phyloP scores from a whole-genome alignment of 2,113 vertebrate genomes.

The Jaculus jaculus region DNA sequence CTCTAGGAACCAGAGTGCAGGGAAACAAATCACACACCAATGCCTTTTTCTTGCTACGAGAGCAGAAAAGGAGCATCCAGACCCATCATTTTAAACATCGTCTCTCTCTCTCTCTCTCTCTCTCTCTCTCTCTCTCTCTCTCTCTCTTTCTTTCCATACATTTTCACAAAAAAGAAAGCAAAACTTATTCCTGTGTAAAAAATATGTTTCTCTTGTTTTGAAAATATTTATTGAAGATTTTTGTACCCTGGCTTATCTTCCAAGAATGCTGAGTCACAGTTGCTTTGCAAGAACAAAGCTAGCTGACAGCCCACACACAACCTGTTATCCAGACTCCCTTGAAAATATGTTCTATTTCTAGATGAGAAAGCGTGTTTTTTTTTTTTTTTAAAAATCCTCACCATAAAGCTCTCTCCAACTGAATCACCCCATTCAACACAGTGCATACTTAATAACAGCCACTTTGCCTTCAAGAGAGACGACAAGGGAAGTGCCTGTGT shows the following conservation, averaged over 20 bases:
- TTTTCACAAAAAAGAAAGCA: slow-evolving; percentile 40
- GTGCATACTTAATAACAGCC: slow-evolving; percentile 67
- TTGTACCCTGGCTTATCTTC: slow-evolving; percentile 59
- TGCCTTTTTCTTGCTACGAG: slow-evolving; percentile 30
- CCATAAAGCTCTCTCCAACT: slow-evolving; percentile 27
- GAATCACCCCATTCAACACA: slow-evolving; percentile 49
- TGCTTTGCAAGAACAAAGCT: slow-evolving; percentile 31
- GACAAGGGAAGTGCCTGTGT: slow-evolving; percentile 78
- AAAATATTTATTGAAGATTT: slow-evolving; percentile 76
- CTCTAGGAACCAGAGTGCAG: background rate
- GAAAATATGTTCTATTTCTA: slow-evolving; percentile 43
- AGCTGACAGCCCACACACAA: slow-evolving; percentile 62
- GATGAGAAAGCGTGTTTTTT: slow-evolving; percentile 42
- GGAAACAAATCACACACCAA: background rate
- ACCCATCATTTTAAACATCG: slow-evolving; percentile 35
- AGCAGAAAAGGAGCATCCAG: slow-evolving; percentile 52
- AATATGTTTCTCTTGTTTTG: slow-evolving; percentile 62
- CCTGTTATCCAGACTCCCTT: slow-evolving; percentile 65
- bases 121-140: no score
- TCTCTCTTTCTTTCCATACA: background rate
- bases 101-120: background rate
- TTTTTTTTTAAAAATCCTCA: background rate
- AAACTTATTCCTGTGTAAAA: slow-evolving; percentile 54
- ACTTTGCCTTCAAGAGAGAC: slow-evolving; percentile 64
- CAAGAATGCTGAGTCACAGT: slow-evolving; percentile 68